Evolutionary conservation across 2,888 invertebrate species (phyloP).

Genomic region (Cephus pygmeus): DNA sequence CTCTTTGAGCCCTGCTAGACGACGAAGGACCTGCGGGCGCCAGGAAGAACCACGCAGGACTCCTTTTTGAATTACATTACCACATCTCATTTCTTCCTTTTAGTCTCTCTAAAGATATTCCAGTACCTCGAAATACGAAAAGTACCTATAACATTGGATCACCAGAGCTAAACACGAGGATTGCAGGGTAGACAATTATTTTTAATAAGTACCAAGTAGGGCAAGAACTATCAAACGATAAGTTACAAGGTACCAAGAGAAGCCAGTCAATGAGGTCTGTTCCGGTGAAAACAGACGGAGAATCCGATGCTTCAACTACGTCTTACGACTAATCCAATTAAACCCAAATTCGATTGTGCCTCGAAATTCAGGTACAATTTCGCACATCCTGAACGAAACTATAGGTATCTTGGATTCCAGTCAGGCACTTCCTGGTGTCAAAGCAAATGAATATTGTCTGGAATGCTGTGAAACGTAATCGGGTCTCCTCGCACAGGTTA

Average conservation of each 20-base stretch:
- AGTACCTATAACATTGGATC: neutral
- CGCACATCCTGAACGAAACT: neutral
- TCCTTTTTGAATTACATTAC: slow-evolving; percentile 23
- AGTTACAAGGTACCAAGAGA: neutral
- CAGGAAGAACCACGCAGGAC: neutral
- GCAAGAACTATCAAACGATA: neutral
- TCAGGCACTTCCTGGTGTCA: neutral
- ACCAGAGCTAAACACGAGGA: no score
- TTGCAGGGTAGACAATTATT: no score
- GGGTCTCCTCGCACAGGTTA: no score
- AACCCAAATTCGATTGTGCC: neutral
- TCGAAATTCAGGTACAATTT: neutral
- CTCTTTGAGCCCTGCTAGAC: slow-evolving; percentile 22
- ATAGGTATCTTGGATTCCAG: neutral
- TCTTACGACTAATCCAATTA: slow-evolving; percentile 1
- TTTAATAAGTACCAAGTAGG: neutral
- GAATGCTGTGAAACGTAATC: neutral
- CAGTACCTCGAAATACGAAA: neutral
- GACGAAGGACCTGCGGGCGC: neutral
- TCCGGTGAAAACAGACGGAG: neutral
- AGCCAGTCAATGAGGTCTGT: neutral
- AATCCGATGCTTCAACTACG: neutral
- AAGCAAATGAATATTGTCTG: neutral
- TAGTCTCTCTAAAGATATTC: neutral
- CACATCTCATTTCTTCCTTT: neutral